Base-by-base conservation (phyloP, 1,140 invertebrate species). In the Drosophila jambulina region DNA sequence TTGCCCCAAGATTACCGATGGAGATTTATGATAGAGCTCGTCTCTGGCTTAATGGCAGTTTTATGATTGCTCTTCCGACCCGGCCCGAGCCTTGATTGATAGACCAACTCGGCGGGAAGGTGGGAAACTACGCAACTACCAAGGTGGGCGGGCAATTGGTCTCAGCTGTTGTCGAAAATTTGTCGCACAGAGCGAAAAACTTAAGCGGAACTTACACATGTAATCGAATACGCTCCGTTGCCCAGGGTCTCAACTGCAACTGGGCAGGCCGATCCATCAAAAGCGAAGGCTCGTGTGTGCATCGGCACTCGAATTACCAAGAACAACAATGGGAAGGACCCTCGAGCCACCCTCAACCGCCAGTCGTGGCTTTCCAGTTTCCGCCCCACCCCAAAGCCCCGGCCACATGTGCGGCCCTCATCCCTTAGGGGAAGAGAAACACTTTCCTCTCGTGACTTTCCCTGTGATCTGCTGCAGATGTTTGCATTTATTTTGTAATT, bases 401-500 rank as follows among this genome's bases (percentile, higher is more conserved):
- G 19, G 34, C 53, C 60, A 36, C 21, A 75, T 53, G 34, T 53
- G 71, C 36, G n/a, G 45, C 45, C 36, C 70, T 51, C 59, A 57
- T 74, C 75, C 74, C 56, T 27, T 27, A 8, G 12, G 25, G 42
- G 32, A 36, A 36, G 23, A 40, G 43, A 77, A 77, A 61, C 74
- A 77, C 63, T 70, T 70, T 78, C 75, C 43, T 69, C 43, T 34
- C 36, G 62, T 69, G 53, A 69, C 54, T 77, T 27, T 54, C 42
- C 51, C 45, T 86, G 80, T 76, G 83, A 86, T 86, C 70, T 59
- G 67, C 27, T 80, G 83, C 83, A 86, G 83, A 87, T 87, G 83
- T 83, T 88, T 87, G 84, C 83, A 87, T 87, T 87, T 87, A 88
- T 87, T 86, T 88, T 83, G 83, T 87, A 87, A 87, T 87, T 87